A percentile compares a stretch with the other conserved stretches of the same genome.
These are phyloP conservation scores for Melinaea menophilus DNA, from an alignment of 2,888 invertebrate genomes.

Conservation along the genomic window DNA sequence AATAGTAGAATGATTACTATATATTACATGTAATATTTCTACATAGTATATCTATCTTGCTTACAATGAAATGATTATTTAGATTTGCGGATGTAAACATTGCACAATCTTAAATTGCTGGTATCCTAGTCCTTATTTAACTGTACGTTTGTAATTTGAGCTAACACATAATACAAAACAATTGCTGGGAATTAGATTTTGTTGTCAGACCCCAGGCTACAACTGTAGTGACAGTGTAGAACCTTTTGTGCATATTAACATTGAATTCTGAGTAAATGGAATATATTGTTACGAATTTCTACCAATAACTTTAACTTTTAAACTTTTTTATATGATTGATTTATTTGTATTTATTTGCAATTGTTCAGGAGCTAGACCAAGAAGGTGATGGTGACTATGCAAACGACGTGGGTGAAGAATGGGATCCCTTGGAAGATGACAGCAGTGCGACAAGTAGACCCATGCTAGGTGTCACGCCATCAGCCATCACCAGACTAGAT, in stretches of 20 bases:
- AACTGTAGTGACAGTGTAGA: not conserved
- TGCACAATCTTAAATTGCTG: not conserved
- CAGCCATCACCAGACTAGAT: constrained; percentile 51
- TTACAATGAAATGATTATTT: not conserved
- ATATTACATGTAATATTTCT: too few relatives aligned
- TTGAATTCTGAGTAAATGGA: too few relatives aligned
- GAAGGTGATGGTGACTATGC: constrained; percentile 44
- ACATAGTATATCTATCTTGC: not conserved
- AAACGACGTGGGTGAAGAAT: constrained; percentile 52
- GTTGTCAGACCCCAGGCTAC: not conserved
- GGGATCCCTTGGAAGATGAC: constrained; percentile 47
- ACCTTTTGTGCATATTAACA: not conserved
- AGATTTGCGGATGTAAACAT: not conserved
- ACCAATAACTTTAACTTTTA: too few relatives aligned
- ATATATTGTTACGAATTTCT: too few relatives aligned
- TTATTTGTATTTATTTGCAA: not conserved
- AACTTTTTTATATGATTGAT: not conserved
- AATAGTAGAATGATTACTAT: too few relatives aligned
- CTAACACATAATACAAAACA: not conserved
- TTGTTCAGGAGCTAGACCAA: constrained; percentile 28
- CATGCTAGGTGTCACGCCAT: constrained; percentile 47
- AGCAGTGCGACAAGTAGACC: constrained; percentile 44
- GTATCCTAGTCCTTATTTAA: not conserved
- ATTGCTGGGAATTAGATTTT: not conserved
- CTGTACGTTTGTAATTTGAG: not conserved